Evolutionary conservation across 2,888 invertebrate genomes (phyloP).

Genomic region (Pecten maximus): DNA sequence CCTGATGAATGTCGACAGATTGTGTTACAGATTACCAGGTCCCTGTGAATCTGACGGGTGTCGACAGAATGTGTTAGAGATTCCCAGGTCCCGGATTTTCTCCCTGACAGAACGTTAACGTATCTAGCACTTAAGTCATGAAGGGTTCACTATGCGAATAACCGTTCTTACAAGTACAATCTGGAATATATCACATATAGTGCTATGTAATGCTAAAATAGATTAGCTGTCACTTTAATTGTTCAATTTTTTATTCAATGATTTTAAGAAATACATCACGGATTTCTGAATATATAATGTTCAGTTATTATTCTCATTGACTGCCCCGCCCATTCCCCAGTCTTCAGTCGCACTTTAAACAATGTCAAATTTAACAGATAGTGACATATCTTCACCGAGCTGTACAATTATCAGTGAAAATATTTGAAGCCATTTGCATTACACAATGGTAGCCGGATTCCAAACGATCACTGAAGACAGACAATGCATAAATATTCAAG

Average conservation of each 20-base stretch:
- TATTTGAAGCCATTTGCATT: background rate
- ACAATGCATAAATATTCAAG: background rate
- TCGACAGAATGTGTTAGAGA: no score
- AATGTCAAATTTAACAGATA: no score
- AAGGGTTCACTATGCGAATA: no score
- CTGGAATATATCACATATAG: no score
- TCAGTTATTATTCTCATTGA: background rate
- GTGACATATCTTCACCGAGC: background rate
- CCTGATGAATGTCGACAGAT: no score
- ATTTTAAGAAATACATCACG: background rate
- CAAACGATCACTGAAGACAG: background rate
- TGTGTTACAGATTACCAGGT: no score
- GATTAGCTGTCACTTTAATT: background rate
- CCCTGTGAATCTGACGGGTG: no score
- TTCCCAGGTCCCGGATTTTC: no score
- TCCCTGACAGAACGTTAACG: no score
- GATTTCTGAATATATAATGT: conserved; percentile 8
- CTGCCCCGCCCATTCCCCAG: background rate
- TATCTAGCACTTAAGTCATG: no score
- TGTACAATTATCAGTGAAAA: background rate
- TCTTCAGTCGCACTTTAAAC: no score
- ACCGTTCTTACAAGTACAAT: no score
- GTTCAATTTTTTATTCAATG: background rate
- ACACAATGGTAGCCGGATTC: background rate
- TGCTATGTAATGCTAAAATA: background rate